Evolutionary conservation across 2,797 vertebrate species (phyloP).

Genomic region (Myotis planiceps): DNA sequence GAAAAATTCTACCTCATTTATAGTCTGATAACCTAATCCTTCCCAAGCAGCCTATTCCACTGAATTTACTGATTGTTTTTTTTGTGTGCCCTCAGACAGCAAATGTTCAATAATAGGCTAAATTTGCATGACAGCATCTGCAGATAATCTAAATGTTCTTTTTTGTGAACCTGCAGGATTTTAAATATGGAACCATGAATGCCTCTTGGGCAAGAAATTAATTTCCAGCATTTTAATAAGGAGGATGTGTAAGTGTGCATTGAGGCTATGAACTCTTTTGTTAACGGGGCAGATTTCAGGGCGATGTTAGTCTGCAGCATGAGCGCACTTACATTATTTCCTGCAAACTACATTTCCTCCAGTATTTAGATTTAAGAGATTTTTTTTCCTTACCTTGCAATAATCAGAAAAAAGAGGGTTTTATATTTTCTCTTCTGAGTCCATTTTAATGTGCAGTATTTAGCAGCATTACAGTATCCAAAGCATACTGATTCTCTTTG

Average conservation of each 20-base stretch:
- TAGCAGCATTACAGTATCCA: constrained; percentile 39
- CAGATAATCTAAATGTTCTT: constrained; percentile 72
- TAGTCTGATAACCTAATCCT: constrained; percentile 46
- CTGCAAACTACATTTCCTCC: constrained; percentile 62
- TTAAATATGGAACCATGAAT: constrained; percentile 37
- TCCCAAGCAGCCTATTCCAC: constrained; percentile 8
- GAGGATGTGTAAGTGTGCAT: background rate
- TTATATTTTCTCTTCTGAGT: constrained; percentile 49
- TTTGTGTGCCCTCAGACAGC: constrained; percentile 25
- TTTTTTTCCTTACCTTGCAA: constrained; percentile 14
- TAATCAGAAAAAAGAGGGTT: constrained; percentile 54
- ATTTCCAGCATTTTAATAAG: constrained; percentile 69
- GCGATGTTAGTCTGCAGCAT: constrained; percentile 67
- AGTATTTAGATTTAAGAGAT: constrained; percentile 61
- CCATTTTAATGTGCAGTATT: constrained; percentile 53
- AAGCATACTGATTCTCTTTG: constrained; percentile 30
- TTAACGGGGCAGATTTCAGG: constrained; percentile 78
- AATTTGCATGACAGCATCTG: constrained; percentile 65
- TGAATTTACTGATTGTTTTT: background rate
- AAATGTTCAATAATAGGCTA: constrained; percentile 66
- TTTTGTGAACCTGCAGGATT: constrained; percentile 66
- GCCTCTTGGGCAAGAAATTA: constrained; percentile 73
- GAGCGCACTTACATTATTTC: constrained; percentile 61
- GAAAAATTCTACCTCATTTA: constrained; percentile 68
- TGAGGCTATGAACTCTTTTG: constrained; percentile 65